phyloP scores from a whole-genome alignment of 30 jellyfish, hydroid and myxozoan species.

The Aurelia coerulea region DNA sequence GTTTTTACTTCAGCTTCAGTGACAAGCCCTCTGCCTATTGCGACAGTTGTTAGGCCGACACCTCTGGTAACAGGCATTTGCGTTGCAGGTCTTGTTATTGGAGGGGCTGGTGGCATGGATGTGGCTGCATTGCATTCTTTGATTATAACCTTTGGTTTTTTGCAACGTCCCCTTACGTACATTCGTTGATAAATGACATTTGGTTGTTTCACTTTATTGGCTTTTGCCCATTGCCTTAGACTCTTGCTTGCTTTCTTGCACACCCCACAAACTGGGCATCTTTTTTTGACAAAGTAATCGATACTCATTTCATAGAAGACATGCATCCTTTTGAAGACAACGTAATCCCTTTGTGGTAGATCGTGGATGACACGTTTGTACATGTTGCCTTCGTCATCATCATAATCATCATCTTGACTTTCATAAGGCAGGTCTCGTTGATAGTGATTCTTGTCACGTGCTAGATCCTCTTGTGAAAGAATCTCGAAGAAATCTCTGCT shows the following conservation, averaged over 20 bases:
- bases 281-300: neutral
- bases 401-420: neutral
- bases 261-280: conserved; percentile 4
- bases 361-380: neutral
- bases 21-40: neutral
- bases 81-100: neutral
- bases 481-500: conserved; percentile 5
- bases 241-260: neutral
- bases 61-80: neutral
- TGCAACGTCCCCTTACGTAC: neutral
- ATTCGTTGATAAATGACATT: neutral
- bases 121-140: neutral
- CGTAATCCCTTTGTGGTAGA: neutral
- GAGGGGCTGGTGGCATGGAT: neutral
- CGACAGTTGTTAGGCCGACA: neutral
- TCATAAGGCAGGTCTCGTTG: neutral
- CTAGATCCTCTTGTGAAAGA: neutral
- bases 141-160: neutral
- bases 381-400: neutral
- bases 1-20: too few species aligned
- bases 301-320: neutral
- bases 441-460: neutral
- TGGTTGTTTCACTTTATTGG: neutral
- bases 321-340: neutral
- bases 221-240: neutral